Evolutionary conservation across 2,797 vertebrate genomes (phyloP).

Genomic region (Myotis myotis): DNA sequence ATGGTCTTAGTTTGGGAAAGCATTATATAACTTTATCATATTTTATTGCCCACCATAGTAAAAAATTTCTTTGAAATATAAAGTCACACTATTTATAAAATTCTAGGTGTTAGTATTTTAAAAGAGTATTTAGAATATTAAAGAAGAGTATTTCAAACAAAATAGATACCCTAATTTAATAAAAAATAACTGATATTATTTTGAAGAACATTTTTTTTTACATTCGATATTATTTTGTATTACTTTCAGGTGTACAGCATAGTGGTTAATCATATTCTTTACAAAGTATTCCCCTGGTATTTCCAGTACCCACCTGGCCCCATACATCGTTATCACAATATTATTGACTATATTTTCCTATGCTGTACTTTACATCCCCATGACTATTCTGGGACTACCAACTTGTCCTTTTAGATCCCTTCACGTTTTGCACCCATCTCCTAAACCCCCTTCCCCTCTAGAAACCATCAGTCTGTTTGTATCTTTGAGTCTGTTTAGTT

Average conservation of each 20-base stretch:
- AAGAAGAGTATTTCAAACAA: background rate
- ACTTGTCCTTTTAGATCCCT: background rate
- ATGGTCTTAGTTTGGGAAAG: background rate
- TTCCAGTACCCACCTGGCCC: background rate
- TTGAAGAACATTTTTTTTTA: background rate
- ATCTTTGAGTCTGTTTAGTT: background rate
- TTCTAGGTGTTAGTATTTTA: background rate
- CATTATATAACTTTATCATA: background rate
- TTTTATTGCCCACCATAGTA: background rate
- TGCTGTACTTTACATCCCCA: background rate
- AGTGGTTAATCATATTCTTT: background rate
- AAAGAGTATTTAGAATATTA: background rate
- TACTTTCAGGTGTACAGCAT: background rate
- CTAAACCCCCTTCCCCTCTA: background rate
- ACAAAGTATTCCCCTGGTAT: background rate
- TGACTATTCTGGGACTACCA: background rate
- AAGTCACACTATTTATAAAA: slow-evolving; percentile 8
- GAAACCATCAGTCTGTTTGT: background rate
- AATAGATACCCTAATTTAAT: background rate
- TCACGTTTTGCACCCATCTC: background rate
- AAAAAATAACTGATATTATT: background rate
- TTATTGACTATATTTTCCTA: background rate
- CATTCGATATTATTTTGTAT: background rate
- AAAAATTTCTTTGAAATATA: slow-evolving; percentile 37
- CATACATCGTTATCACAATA: background rate